Conservation (phyloP, 1,140 invertebrate genomes). For the Laodelphax striatellus region DNA sequence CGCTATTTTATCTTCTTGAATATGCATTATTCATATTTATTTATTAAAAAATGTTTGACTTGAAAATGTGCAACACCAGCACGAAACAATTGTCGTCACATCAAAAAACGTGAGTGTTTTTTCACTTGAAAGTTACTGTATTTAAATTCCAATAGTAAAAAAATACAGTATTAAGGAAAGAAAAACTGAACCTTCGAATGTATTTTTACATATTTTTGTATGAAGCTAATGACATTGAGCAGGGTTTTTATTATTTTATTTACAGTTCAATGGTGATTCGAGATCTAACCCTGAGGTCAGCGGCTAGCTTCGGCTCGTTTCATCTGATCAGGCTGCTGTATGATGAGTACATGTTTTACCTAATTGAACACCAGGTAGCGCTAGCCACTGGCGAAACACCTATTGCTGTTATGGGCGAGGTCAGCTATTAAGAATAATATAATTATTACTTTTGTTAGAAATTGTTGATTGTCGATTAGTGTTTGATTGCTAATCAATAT, state of each 20-base stretch:
- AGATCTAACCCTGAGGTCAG: constrained; percentile 87
- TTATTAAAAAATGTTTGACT: too few relatives aligned
- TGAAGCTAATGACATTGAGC: too few relatives aligned
- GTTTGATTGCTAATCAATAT: background rate
- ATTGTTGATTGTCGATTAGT: background rate
- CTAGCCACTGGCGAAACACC: constrained; percentile 79
- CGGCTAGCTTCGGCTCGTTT: constrained; percentile 97
- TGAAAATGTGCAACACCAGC: too few relatives aligned
- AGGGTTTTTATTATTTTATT: constrained; percentile 17
- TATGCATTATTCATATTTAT: too few relatives aligned
- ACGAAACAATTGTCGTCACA: too few relatives aligned
- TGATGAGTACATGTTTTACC: constrained; percentile 99
- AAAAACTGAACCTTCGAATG: too few relatives aligned
- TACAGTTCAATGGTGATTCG: constrained; percentile 89
- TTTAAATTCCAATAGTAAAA: too few relatives aligned
- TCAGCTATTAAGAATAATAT: constrained; percentile 30
- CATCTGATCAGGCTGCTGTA: constrained; percentile 94
- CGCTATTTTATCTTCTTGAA: too few relatives aligned
- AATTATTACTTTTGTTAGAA: background rate
- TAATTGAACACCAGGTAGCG: constrained; percentile 95
- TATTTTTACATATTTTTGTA: too few relatives aligned
- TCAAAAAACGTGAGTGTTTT: too few relatives aligned
- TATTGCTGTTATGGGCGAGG: constrained; percentile 86
- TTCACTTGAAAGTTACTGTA: too few relatives aligned
- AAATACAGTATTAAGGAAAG: too few relatives aligned